phyloP scores from a whole-genome alignment of 1,140 invertebrate species.

The Anastrepha obliqua region DNA sequence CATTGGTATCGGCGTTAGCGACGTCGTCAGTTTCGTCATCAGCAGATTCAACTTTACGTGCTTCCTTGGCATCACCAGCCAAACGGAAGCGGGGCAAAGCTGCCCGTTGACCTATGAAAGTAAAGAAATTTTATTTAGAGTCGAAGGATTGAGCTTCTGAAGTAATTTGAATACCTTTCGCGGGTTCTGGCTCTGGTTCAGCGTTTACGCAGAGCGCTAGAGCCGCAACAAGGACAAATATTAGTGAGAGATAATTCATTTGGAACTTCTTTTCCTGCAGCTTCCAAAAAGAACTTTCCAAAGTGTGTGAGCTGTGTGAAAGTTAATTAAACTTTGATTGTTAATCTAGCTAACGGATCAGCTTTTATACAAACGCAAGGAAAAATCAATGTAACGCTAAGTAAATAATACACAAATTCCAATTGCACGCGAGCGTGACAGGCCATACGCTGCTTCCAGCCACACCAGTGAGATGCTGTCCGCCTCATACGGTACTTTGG shows the following conservation, averaged over 20 bases:
- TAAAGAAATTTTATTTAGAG: neutral
- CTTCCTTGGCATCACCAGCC: neutral
- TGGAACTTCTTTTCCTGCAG: neutral
- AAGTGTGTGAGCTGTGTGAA: conserved; percentile 15
- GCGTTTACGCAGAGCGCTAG: conserved; percentile 56
- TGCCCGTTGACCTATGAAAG: conserved; percentile 14
- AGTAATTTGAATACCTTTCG: conserved; percentile 38
- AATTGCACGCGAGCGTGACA: conserved; percentile 2
- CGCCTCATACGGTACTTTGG: neutral
- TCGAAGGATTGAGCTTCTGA: neutral
- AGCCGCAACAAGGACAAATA: conserved; percentile 57
- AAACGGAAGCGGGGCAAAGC: conserved; percentile 4
- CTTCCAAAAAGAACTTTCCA: conserved; percentile 55
- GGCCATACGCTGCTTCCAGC: neutral
- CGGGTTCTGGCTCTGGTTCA: conserved; percentile 53
- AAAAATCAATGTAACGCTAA: neutral
- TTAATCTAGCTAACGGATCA: neutral
- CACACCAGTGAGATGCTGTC: neutral
- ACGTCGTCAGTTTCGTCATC: conserved; percentile 31
- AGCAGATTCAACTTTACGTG: conserved; percentile 53
- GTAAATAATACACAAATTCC: neutral
- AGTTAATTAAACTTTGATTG: conserved; percentile 29
- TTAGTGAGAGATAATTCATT: conserved; percentile 26
- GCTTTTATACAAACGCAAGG: conserved; percentile 44
- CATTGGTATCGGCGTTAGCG: conserved; percentile 41